phyloP scores from a whole-genome alignment of 2,888 invertebrate genomes.

The Parnassius smintheus region DNA sequence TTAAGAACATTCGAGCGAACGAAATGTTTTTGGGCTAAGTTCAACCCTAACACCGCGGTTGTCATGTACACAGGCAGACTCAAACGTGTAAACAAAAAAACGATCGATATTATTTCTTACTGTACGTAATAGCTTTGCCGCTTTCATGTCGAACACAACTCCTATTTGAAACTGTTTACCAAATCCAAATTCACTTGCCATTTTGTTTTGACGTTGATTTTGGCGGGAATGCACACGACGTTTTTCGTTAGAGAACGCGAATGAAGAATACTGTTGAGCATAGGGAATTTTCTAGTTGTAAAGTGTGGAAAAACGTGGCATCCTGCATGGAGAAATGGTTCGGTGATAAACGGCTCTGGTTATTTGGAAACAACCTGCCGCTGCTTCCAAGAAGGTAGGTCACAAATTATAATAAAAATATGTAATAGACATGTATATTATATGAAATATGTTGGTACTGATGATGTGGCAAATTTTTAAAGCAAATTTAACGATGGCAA shows the following conservation, averaged over 20 bases:
- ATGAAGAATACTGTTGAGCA: slow-evolving; percentile 54
- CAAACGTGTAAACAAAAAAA: slow-evolving; percentile 75
- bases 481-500: no score
- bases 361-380: slow-evolving; percentile 94
- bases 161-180: slow-evolving; percentile 19
- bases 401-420: background rate
- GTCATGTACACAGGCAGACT: slow-evolving; percentile 75
- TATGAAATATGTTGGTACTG: no score
- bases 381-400: slow-evolving; percentile 90
- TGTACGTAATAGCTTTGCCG: slow-evolving; percentile 59
- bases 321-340: slow-evolving; percentile 95
- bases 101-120: slow-evolving; percentile 69
- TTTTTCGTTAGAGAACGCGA: slow-evolving; percentile 55
- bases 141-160: slow-evolving; percentile 52
- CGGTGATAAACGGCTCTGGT: slow-evolving; percentile 94
- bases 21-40: slow-evolving; percentile 33
- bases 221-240: slow-evolving; percentile 58
- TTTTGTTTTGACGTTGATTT: slow-evolving; percentile 45
- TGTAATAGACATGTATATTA: no score
- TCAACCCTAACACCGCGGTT: slow-evolving; percentile 63
- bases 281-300: slow-evolving; percentile 52
- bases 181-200: slow-evolving; percentile 29
- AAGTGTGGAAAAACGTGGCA: slow-evolving; percentile 75
- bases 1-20: background rate
- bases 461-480: no score